phyloP scores from a whole-genome alignment of 2,113 vertebrate genomes.

The Stercorarius parasiticus region DNA sequence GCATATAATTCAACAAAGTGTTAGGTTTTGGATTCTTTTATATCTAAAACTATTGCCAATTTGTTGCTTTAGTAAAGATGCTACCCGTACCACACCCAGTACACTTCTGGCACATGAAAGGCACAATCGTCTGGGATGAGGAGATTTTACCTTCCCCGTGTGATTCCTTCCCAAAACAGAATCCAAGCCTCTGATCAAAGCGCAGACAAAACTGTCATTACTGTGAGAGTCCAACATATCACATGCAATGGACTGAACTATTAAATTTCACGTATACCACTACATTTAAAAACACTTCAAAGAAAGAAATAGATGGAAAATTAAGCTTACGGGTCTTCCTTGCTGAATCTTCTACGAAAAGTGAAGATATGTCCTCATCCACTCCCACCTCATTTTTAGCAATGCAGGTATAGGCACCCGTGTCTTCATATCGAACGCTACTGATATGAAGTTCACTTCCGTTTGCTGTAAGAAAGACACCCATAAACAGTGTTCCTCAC shows the following conservation, averaged over 20 bases:
- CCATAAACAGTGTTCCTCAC: neutral
- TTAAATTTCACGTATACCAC: neutral
- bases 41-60: neutral
- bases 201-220: neutral
- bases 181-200: neutral
- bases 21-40: neutral
- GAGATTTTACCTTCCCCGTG: neutral
- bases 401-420: slow-evolving; percentile 96
- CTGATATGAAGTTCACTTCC: slow-evolving; percentile 90
- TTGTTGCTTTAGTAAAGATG: neutral
- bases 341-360: slow-evolving; percentile 94
- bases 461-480: slow-evolving; percentile 79
- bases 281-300: neutral
- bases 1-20: accelerated
- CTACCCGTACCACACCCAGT: neutral
- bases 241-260: neutral
- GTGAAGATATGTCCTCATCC: slow-evolving; percentile 95
- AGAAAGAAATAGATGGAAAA: neutral
- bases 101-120: neutral
- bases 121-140: accelerated
- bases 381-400: slow-evolving; percentile 96
- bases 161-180: neutral
- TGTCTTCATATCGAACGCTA: slow-evolving; percentile 95
- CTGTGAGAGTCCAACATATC: neutral
- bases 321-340: slow-evolving; percentile 90